Evolutionary conservation across 2,113 vertebrate genomes (phyloP), one percentile per base, ranked within the genome.

Genomic region (Lepisosteus oculatus): DNA sequence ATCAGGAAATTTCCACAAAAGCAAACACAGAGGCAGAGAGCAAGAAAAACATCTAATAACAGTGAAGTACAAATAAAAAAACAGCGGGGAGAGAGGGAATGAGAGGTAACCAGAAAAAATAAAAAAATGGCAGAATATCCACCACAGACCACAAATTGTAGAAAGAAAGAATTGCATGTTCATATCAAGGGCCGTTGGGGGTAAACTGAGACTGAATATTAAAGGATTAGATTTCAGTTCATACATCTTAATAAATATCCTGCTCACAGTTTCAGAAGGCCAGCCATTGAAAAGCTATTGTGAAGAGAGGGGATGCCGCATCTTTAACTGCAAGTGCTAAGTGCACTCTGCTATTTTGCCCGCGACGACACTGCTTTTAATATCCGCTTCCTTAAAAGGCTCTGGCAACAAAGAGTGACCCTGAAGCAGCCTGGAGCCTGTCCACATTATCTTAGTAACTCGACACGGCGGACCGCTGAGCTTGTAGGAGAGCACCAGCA

Each of bases 391-490:
- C 69, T 62, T 59, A 71, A 63, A 71, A 62, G 57, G 57, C 29
- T 44, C 2, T 17, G 62, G 17, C 45, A 56, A 65, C 61, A 56
- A 43, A 67, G 13, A 45, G 43, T 12, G 61, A 54, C 54, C 71
- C 56, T 43, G 41, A 3, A 43, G 68, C 79, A 74, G 82, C 86
- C 85, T 78, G 86, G 78, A 78, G 86, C 85, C 83, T 70, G 76
- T 84, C 87, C 86, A 85, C 86, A 87, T 86, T 86, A 80, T 86
- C 84, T 85, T 83, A 85, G 83, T 85, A 81, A 84, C 84, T 84
- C 62, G 62, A 65, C 62, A 65, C 62, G 29, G 29, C 42, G 6
- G 62, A 7, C 62, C 17, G 17, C 62, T 29, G 29, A 15, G 13
- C n/a, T 65, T n/a, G 29, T 13, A 41, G 42, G 8, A 29, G 9